phyloP scores from a whole-genome alignment of 2,888 invertebrate species.

The Pomacea canaliculata region DNA sequence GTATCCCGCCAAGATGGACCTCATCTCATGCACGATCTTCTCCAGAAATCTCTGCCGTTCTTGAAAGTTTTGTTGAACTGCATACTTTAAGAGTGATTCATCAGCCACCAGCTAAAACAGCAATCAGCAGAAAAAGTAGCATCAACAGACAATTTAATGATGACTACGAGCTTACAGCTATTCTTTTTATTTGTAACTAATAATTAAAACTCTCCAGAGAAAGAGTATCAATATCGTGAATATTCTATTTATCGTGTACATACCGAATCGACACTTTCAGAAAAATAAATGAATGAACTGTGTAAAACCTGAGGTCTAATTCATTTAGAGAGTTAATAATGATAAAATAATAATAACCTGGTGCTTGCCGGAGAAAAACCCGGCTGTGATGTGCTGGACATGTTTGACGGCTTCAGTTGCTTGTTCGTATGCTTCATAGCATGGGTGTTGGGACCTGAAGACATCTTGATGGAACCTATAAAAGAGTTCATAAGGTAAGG shows the following conservation, averaged over 20 bases:
- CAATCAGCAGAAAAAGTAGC: neutral
- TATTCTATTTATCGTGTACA: too few relatives aligned
- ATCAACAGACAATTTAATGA: too few relatives aligned
- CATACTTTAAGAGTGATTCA: slow-evolving; percentile 33
- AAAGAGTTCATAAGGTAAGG: neutral
- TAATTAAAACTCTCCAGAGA: too few relatives aligned
- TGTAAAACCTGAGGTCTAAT: too few relatives aligned
- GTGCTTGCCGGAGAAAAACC: slow-evolving; percentile 11
- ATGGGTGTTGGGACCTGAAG: slow-evolving; percentile 8
- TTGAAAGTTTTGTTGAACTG: slow-evolving; percentile 16
- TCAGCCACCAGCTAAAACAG: slow-evolving; percentile 29
- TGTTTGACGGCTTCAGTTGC: neutral
- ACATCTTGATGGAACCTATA: slow-evolving; percentile 6
- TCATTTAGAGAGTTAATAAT: too few relatives aligned
- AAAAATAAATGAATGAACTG: too few relatives aligned
- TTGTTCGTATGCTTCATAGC: slow-evolving; percentile 14
- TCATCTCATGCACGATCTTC: slow-evolving; percentile 22
- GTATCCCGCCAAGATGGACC: slow-evolving; percentile 22
- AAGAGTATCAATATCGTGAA: too few relatives aligned
- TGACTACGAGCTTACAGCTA: too few relatives aligned
- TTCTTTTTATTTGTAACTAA: too few relatives aligned
- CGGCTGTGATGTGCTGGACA: slow-evolving; percentile 8
- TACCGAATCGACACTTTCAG: too few relatives aligned
- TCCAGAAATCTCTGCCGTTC: slow-evolving; percentile 18
- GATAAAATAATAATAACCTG: neutral